phyloP scores from a whole-genome alignment of 35 echinoderm and acorn worm species.

The Amphiura filiformis region DNA sequence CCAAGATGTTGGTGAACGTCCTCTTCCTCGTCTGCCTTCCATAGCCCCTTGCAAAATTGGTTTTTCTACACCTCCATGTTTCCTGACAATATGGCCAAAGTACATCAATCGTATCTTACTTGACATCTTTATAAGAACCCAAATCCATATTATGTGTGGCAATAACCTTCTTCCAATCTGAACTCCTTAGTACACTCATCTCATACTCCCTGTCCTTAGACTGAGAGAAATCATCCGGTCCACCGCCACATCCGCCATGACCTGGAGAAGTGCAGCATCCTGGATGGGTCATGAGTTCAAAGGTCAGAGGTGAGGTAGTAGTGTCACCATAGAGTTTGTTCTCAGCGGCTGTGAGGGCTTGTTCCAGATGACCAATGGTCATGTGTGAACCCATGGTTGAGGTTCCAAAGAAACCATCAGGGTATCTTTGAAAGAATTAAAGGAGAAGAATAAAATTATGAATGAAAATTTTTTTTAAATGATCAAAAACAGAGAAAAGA shows the following conservation, averaged over 20 bases:
- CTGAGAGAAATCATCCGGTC: not conserved
- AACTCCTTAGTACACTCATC: not conserved
- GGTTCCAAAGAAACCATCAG: not conserved
- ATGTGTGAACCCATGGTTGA: not conserved
- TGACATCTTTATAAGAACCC: not conserved
- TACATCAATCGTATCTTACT: too few species aligned
- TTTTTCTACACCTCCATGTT: too few species aligned
- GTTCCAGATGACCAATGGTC: not conserved
- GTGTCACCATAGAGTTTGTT: not conserved
- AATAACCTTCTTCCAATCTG: not conserved
- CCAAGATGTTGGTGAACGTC: too few species aligned
- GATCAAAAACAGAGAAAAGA: too few species aligned
- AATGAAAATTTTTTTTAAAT: too few species aligned
- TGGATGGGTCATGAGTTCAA: not conserved
- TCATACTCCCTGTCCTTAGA: not conserved
- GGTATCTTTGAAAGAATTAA: not conserved
- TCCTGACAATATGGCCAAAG: too few species aligned
- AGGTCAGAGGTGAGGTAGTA: not conserved
- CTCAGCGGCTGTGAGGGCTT: not conserved
- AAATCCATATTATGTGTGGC: not conserved
- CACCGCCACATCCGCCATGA: not conserved
- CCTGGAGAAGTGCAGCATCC: not conserved
- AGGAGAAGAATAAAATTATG: too few species aligned
- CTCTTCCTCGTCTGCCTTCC: too few species aligned
- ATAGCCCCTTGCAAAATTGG: too few species aligned